phyloP scores from a whole-genome alignment of 2,797 vertebrate species.

The Sebastes iracundus region DNA sequence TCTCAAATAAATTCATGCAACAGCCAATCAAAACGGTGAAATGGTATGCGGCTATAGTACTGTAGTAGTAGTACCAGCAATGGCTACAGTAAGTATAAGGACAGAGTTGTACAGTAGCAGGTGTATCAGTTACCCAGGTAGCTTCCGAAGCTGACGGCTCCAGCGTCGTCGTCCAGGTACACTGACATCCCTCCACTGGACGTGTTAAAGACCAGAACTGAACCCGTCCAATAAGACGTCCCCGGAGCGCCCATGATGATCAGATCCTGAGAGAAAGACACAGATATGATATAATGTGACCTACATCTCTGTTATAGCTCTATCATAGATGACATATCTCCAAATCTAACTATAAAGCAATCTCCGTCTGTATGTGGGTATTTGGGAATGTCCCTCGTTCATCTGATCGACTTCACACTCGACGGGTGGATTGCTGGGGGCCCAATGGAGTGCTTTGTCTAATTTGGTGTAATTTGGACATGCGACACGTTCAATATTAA shows the following conservation, averaged over 20 bases:
- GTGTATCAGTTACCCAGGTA: constrained; percentile 87
- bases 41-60: background rate
- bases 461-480: too few species aligned
- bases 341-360: background rate
- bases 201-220: constrained; percentile 90
- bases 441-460: too few species aligned
- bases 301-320: background rate
- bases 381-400: too few species aligned
- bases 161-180: constrained; percentile 82
- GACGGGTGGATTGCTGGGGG: too few species aligned
- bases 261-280: constrained; percentile 83
- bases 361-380: too few species aligned
- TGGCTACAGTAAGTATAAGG: background rate
- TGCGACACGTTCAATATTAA: too few species aligned
- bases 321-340: background rate
- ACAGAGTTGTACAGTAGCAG: background rate
- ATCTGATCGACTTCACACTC: too few species aligned
- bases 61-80: background rate
- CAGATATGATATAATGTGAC: background rate
- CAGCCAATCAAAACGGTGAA: background rate
- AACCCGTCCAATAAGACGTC: constrained; percentile 93
- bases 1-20: background rate
- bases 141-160: constrained; percentile 90
- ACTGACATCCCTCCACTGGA: constrained; percentile 80
- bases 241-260: constrained; percentile 97